Base-by-base conservation (phyloP, 2,113 vertebrate genomes). In the Clarias macrocephalus region DNA sequence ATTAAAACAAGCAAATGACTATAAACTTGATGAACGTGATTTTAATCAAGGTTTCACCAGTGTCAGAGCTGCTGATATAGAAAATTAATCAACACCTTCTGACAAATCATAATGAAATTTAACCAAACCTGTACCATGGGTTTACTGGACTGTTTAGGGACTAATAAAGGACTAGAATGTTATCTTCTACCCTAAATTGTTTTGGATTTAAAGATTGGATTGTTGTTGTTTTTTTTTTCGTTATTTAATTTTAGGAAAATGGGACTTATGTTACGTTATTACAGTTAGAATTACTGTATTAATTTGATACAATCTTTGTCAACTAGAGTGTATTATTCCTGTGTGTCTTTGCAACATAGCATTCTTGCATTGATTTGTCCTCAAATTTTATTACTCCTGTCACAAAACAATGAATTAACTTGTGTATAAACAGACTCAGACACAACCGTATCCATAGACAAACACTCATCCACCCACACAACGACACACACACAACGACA, bases 371-470 rank as follows among this genome's bases (percentile, higher is more conserved):
- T 84, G 66, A 6, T 84, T 59, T 65, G 66, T 52, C 54, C 28
- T n/a, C n/a, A 66, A 18, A 12, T 59, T 85, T 65, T 77, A 56
- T 70, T 56, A 73, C 66, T 42, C 66, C 21, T 72, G 28, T 77
- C 33, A 76, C 37, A n/a, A 76, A 85, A 85, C 72, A 73, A 30
- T 77, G 59, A 4, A 52, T 76, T 77, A 73, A 48, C 72, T 62
- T 37, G 28, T 59, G 28, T 3, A 83, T 21, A 76, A 52, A 21
- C 79, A 62, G 11, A 57, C 28, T 60, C 23, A 28, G 11, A 48
- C 37, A 33, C 18, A 48, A 62, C 84, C 79, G 77, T 48, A 86
- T 73, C 33, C 54, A 83, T 60, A 79, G 66, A 60, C 84, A 77
- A 9, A 15, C 76, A 57, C 76, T 7, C 54, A 18, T 16, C 2